Percentiles rank a stretch among this genome's conserved stretches.
These are phyloP conservation scores for Phataginus tetradactyla DNA, from an alignment of 2,797 vertebrate species.

Conservation along the genomic window DNA sequence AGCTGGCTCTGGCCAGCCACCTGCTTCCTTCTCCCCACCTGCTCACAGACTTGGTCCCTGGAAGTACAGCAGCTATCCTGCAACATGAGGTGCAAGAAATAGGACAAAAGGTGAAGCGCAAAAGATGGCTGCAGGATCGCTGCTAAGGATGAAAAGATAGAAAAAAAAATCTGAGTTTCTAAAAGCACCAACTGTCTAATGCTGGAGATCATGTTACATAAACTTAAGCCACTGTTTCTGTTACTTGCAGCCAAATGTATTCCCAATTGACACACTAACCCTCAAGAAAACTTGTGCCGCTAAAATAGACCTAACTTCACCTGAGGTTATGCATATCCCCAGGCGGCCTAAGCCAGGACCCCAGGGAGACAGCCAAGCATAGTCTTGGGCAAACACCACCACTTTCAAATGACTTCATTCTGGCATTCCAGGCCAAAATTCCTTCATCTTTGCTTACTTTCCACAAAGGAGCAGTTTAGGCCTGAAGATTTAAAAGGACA, in stretches of 20 bases:
- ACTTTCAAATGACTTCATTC: background rate
- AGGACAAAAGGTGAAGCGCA: background rate
- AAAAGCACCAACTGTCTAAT: background rate
- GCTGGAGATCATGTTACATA: background rate
- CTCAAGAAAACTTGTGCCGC: background rate
- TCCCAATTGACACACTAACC: background rate
- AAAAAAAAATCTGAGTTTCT: no score
- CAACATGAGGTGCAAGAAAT: background rate
- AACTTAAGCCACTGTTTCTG: background rate
- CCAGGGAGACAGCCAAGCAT: background rate
- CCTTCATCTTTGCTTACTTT: slow-evolving; percentile 1
- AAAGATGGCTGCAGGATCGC: background rate
- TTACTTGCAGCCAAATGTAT: background rate
- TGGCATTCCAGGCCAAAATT: background rate
- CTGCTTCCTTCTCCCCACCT: background rate
- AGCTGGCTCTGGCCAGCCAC: background rate
- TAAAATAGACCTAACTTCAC: background rate
- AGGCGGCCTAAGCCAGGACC: background rate
- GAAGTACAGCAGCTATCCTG: background rate
- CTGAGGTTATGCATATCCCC: background rate
- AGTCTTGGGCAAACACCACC: background rate
- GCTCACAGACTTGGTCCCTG: background rate
- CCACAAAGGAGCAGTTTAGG: background rate
- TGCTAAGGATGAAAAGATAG: background rate
- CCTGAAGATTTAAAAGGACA: background rate